Evolutionary conservation across 2,797 vertebrate species (phyloP), one percentile per base, ranked within the genome.

Genomic region (Sebastes miniatus): DNA sequence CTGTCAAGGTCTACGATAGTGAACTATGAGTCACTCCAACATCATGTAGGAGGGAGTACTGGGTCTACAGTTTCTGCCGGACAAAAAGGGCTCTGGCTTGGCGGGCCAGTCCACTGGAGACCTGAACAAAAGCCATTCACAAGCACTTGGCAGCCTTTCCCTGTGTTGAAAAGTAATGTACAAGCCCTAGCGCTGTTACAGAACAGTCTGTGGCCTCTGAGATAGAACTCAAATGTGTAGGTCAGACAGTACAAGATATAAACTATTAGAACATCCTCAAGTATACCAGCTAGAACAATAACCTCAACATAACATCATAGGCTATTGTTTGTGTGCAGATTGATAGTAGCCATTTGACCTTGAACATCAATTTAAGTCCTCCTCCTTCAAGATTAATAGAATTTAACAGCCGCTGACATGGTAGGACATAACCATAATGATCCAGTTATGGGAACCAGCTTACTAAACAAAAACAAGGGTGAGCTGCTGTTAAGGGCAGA

Each of bases 1-100:
- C 71, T 67, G 83, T 91, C 80, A 90, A 87, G 81, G 79, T 83
- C 76, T 69, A 18, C 73, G 87, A 91, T 88, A 91, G 88, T 87
- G 88, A 92, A 90, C 92, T 89, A 62, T 95, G 95, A 96, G 78
- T 95, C 94, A 94, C 73, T 91, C 12, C 13, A 86, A 87, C 92
- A 93, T 92, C 86, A 86, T 85, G 84, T 81, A 81, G 85, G 83
- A 83, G 83, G 83, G 83, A 85, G 77, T 70, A 76, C 87, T 68
- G 79, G 69, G 73, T 81, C 80, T 91, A 90, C 83, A 85, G 80
- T 87, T 90, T 83, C 66, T 84, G 73, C 69, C 47, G 81, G 75
- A 93, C 77, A 93, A 89, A 93, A 87, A 86, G 58, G 14, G 76
- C 78, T 88, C 77, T 70, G 87, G 87, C 80, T 88, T 89, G 83